A percentile compares a stretch with the other conserved stretches of the same genome.
These are phyloP conservation scores for Autographa gamma DNA, from an alignment of 2,888 invertebrate genomes.

Conservation along the genomic window DNA sequence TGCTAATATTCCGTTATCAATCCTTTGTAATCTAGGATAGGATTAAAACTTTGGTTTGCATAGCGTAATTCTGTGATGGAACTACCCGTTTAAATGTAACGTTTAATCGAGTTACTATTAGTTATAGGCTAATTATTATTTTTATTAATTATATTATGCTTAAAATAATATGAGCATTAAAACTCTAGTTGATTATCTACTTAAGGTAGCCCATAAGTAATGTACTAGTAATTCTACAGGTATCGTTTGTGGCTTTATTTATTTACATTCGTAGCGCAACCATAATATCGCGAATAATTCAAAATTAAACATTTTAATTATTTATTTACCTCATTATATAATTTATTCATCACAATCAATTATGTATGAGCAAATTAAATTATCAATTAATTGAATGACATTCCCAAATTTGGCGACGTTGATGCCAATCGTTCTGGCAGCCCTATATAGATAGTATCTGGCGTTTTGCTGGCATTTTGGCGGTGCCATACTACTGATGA, in stretches of 20 bases:
- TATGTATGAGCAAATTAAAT: conserved; percentile 6
- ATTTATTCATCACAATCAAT: background rate
- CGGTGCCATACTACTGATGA: conserved; percentile 64
- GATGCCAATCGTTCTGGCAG: conserved; percentile 49
- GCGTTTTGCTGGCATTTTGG: conserved; percentile 64
- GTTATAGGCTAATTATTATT: background rate
- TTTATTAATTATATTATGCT: background rate
- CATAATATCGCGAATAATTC: no score
- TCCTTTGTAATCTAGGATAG: background rate
- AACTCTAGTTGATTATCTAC: no score
- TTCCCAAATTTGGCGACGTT: conserved; percentile 37
- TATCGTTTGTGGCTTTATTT: no score
- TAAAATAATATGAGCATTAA: background rate
- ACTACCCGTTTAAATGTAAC: background rate
- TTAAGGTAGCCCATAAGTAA: no score
- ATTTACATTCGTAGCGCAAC: no score
- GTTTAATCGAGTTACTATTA: background rate
- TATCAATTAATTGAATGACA: conserved; percentile 36
- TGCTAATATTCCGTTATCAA: conserved; percentile 5
- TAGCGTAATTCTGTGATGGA: background rate
- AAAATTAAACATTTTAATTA: background rate
- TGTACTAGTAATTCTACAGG: no score
- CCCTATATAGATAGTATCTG: conserved; percentile 48
- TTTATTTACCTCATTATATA: background rate
- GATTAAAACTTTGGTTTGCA: background rate